phyloP scores from a whole-genome alignment of 2,113 vertebrate species.

The Podarcis cretensis region DNA sequence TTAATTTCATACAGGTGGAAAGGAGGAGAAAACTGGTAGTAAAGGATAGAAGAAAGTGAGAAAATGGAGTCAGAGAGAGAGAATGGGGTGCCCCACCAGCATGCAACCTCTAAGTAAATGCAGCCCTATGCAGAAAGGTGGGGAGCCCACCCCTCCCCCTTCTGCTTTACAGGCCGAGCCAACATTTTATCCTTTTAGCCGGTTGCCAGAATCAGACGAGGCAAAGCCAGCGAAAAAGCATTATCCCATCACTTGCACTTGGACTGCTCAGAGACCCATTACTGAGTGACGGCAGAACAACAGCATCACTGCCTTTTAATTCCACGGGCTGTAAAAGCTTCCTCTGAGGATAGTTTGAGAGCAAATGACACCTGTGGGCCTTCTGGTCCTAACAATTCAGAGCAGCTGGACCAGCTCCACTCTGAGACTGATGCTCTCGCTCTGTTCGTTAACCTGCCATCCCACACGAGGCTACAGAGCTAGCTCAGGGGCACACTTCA shows the following conservation, averaged over 20 bases:
- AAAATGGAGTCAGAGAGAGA: too few species aligned
- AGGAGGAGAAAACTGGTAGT: too few species aligned
- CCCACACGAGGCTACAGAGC: neutral
- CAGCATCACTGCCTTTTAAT: neutral
- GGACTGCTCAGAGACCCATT: neutral
- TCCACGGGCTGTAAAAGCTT: neutral
- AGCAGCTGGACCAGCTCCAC: neutral
- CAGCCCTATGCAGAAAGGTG: neutral
- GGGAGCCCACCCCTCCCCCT: neutral
- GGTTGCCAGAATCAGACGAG: neutral
- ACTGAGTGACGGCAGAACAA: neutral
- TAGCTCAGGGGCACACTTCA: neutral
- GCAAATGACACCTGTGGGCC: neutral
- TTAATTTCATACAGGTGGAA: too few species aligned
- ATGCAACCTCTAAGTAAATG: neutral
- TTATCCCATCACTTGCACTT: neutral
- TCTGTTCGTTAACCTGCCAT: neutral
- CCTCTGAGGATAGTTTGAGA: neutral
- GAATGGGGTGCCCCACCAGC: neutral
- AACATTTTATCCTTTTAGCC: neutral
- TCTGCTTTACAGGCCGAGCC: neutral
- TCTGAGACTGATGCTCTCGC: neutral
- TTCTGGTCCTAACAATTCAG: neutral
- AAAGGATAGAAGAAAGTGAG: too few species aligned
- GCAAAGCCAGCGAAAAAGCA: neutral